Evolutionary conservation across 2,888 invertebrate genomes (phyloP).

Genomic region (Nephrotoma flavescens): DNA sequence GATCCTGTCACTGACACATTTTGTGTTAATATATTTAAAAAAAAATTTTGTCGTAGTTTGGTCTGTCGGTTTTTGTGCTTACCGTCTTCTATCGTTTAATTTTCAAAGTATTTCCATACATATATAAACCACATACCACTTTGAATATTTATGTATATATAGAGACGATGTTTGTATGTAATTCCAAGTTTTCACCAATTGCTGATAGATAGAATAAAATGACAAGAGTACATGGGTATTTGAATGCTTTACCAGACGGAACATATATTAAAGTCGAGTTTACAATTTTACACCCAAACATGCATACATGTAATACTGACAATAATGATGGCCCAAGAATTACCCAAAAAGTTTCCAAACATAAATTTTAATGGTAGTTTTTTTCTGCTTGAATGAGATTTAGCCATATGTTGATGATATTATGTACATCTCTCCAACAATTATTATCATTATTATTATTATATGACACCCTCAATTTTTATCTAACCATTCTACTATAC

Average conservation of each 20-base stretch:
- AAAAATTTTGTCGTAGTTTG: not conserved
- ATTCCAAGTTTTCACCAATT: not conserved
- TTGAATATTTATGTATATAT: not conserved
- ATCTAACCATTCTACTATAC: not conserved
- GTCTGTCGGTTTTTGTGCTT: not conserved
- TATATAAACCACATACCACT: not conserved
- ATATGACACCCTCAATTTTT: not conserved
- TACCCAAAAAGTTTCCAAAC: not conserved
- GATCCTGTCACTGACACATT: not conserved
- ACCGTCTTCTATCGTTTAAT: not conserved
- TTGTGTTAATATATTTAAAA: not conserved
- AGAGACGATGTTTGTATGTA: no score
- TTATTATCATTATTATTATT: not conserved
- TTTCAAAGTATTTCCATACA: not conserved
- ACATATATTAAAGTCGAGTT: not conserved
- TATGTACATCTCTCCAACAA: not conserved
- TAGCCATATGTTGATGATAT: not conserved
- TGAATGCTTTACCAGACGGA: no score
- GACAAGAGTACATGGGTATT: no score
- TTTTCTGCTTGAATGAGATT: not conserved
- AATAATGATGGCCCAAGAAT: not conserved
- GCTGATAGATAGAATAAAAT: no score
- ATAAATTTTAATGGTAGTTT: not conserved
- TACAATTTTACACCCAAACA: not conserved
- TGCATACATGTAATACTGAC: not conserved